Evolutionary conservation across 92 coral and sea anemone genomes (phyloP).

Genomic region (Isaurus tuberculatus): DNA sequence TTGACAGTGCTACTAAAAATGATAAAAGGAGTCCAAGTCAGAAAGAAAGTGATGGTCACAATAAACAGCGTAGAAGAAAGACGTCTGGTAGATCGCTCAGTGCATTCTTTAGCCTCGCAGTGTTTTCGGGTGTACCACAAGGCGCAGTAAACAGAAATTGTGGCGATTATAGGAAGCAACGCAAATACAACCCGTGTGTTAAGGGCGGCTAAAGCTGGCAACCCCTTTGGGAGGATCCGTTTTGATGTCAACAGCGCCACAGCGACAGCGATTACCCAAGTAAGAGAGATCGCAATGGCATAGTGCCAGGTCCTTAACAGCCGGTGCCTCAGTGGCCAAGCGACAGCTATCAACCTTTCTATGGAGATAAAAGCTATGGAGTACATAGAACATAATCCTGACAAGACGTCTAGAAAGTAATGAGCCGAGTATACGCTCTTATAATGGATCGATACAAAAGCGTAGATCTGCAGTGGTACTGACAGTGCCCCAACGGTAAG

Average conservation of each 20-base stretch:
- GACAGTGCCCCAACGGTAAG: constrained; percentile 26
- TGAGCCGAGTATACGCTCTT: neutral
- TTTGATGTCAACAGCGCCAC: neutral
- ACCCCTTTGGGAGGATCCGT: neutral
- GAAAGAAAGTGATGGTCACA: constrained; percentile 16
- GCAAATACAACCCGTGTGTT: constrained; percentile 17
- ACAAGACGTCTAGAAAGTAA: constrained; percentile 19
- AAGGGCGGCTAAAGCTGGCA: neutral
- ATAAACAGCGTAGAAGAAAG: constrained; percentile 11
- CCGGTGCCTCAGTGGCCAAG: constrained; percentile 17
- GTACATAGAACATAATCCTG: constrained; percentile 21
- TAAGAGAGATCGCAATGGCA: constrained; percentile 18
- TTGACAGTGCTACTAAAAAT: constrained; percentile 5
- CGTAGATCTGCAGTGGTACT: constrained; percentile 8
- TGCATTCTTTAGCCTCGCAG: constrained; percentile 12
- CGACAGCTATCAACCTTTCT: constrained; percentile 19
- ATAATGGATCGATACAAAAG: neutral
- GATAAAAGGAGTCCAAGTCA: constrained; percentile 20
- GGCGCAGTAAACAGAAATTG: neutral
- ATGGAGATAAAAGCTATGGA: constrained; percentile 32
- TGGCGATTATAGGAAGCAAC: neutral
- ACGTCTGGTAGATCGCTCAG: constrained; percentile 14
- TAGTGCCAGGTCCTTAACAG: constrained; percentile 19
- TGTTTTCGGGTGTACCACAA: constrained; percentile 10
- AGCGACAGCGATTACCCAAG: constrained; percentile 2